Conservation (phyloP, 1,140 invertebrate species). For the Sycophila sp. region DNA sequence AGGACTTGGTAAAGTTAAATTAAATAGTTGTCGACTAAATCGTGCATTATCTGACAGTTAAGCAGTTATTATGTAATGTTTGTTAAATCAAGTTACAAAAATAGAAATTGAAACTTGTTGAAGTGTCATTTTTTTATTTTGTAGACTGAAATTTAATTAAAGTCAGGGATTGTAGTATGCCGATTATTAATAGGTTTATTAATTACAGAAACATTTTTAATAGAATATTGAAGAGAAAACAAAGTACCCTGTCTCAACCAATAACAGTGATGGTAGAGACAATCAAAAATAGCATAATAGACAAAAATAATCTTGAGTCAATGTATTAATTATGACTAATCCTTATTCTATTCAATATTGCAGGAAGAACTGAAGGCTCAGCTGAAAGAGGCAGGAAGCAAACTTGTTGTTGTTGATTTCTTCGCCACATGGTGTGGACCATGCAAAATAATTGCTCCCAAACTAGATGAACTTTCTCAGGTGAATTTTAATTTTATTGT, state of each 20-base stretch:
- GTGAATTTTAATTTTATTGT: slow-evolving; percentile 52
- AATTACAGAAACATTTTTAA: background rate
- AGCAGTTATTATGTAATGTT: background rate
- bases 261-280: slow-evolving; percentile 3
- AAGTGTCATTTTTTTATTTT: too few relatives aligned
- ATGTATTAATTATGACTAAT: slow-evolving; percentile 28
- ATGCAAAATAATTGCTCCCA: slow-evolving; percentile 91
- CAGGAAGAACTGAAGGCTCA: slow-evolving; percentile 79
- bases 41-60: background rate
- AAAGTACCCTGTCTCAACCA: background rate
- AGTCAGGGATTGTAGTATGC: too few relatives aligned
- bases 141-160: too few relatives aligned
- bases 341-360: slow-evolving; percentile 49
- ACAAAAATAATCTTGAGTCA: background rate
- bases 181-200: background rate
- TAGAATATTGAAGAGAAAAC: slow-evolving; percentile 15
- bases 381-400: slow-evolving; percentile 79
- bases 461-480: slow-evolving; percentile 75
- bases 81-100: background rate
- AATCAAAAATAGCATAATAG: background rate
- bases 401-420: slow-evolving; percentile 91
- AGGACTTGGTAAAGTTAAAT: too few relatives aligned
- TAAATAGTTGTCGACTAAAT: too few relatives aligned
- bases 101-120: too few relatives aligned
- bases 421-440: slow-evolving; percentile 90